Conservation (phyloP, 2,113 vertebrate species). For the Crotophaga sulcirostris region DNA sequence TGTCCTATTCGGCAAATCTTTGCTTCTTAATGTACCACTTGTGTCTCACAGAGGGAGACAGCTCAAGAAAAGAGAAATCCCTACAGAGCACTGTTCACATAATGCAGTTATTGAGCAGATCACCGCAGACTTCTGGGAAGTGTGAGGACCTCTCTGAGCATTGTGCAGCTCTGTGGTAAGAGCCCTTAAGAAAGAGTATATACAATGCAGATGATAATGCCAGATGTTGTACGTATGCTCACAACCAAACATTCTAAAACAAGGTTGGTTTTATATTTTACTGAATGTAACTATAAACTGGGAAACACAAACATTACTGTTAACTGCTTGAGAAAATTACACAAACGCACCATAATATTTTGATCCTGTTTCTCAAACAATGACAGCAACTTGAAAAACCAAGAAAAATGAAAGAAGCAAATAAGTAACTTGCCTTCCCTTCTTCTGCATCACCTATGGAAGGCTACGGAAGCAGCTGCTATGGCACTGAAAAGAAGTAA, state of each 20-base stretch:
- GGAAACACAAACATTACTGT: not conserved
- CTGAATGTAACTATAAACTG: not conserved
- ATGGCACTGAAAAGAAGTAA: not conserved
- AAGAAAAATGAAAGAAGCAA: not conserved
- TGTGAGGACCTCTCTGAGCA: not conserved
- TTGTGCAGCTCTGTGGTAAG: not conserved
- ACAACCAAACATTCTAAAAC: not conserved
- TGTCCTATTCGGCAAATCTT: not conserved
- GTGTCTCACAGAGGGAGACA: not conserved
- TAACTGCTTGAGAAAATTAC: not conserved
- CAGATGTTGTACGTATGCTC: not conserved
- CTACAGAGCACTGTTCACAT: not conserved
- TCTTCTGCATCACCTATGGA: not conserved
- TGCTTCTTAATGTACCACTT: not conserved
- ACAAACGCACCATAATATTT: not conserved
- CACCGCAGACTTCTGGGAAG: not conserved
- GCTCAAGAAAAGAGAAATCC: not conserved
- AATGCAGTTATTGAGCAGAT: not conserved
- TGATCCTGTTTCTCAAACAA: not conserved
- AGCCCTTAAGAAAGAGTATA: not conserved
- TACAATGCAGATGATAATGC: not conserved
- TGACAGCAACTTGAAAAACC: not conserved
- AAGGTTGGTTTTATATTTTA: not conserved
- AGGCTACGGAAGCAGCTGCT: not conserved
- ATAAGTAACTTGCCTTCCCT: not conserved